Percentiles rank a stretch among this genome's conserved stretches.
phyloP scores from a whole-genome alignment of 2,888 invertebrate species.

The Schrankia costaestrigalis region DNA sequence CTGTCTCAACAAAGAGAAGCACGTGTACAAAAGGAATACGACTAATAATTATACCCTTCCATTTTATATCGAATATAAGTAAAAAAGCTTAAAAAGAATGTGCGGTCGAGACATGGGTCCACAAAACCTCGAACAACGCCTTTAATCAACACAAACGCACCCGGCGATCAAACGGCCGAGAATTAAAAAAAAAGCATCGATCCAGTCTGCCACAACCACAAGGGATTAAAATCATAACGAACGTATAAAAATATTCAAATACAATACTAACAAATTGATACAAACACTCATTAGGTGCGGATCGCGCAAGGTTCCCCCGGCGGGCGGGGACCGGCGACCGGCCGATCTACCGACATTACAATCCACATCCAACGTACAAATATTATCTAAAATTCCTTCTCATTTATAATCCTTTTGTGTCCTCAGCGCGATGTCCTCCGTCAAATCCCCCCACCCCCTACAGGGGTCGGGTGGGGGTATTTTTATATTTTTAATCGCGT shows the following conservation, averaged over 20 bases:
- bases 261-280: conserved; percentile 82
- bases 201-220: conserved; percentile 62
- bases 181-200: conserved; percentile 71
- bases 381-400: conserved; percentile 82
- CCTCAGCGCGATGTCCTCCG: conserved; percentile 80
- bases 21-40: too few relatives aligned
- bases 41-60: conserved; percentile 11
- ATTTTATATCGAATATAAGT: conserved; percentile 25
- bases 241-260: conserved; percentile 79
- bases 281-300: conserved; percentile 79
- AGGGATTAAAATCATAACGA: conserved; percentile 79
- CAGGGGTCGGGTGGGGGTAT: conserved; percentile 64
- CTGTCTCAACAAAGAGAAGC: conserved; percentile 5
- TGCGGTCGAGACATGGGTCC: conserved; percentile 37
- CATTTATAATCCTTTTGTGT: conserved; percentile 82
- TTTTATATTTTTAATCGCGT: conserved; percentile 82
- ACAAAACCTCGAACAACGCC: conserved; percentile 51
- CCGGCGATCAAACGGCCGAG: conserved; percentile 64
- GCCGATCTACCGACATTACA: conserved; percentile 72
- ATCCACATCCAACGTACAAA: conserved; percentile 80
- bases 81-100: conserved; percentile 32
- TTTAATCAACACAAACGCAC: conserved; percentile 67
- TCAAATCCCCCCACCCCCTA: conserved; percentile 59
- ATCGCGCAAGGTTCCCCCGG: conserved; percentile 63
- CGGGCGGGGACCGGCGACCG: conserved; percentile 36